These are phyloP conservation scores for Cephus pygmeus DNA, from an alignment of 2,888 invertebrate species.

Conservation along the genomic window DNA sequence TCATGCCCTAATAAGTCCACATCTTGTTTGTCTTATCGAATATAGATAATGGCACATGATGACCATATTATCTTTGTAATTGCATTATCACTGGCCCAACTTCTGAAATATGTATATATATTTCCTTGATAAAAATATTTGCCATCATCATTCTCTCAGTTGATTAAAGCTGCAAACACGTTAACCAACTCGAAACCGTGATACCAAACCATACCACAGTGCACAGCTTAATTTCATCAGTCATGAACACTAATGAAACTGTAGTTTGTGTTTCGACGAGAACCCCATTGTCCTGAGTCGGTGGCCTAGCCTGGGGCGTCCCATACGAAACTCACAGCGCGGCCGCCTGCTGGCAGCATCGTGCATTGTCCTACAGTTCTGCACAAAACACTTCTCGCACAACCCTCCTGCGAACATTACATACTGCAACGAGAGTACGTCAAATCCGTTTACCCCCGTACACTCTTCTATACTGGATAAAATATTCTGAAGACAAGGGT, in stretches of 20 bases:
- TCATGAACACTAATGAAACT: conserved; percentile 51
- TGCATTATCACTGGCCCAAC: not conserved
- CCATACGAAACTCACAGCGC: not conserved
- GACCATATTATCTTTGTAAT: not conserved
- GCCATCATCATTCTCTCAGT: not conserved
- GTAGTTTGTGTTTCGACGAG: conserved; percentile 47
- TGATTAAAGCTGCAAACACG: not conserved
- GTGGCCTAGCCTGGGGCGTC: not conserved
- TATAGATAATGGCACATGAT: not conserved
- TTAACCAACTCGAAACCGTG: not conserved
- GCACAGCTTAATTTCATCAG: conserved; percentile 43
- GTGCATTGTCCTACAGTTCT: not conserved
- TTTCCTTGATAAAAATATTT: not conserved
- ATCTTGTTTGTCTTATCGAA: not conserved
- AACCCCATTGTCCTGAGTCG: conserved; percentile 1
- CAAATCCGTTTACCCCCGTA: not conserved
- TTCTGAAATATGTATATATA: not conserved
- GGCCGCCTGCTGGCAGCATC: not conserved
- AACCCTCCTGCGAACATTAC: not conserved
- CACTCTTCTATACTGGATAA: not conserved
- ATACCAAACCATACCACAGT: not conserved
- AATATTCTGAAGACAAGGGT: not conserved
- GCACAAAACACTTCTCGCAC: not conserved
- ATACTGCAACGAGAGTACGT: not conserved
- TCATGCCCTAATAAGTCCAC: not conserved